phyloP scores from a whole-genome alignment of 92 coral and sea anemone genomes.

The Palythoa caribaeorum region DNA sequence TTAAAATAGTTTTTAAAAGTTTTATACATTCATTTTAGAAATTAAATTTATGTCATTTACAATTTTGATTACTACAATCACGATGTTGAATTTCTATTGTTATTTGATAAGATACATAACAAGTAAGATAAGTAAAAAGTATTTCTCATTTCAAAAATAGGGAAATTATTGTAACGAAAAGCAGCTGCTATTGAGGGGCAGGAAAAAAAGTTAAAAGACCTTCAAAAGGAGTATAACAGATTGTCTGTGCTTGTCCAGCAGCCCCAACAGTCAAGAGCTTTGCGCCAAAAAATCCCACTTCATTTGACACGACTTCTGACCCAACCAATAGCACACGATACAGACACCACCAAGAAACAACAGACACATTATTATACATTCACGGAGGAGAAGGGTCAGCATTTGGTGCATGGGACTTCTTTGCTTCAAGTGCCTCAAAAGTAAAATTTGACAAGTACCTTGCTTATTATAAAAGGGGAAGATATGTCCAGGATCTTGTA shows the following conservation, averaged over 20 bases:
- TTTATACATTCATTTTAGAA: not conserved
- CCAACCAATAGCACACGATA: not conserved
- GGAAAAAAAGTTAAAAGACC: not conserved
- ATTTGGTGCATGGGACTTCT: slow-evolving; percentile 74
- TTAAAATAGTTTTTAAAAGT: not conserved
- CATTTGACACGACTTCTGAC: not conserved
- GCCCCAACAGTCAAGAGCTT: not conserved
- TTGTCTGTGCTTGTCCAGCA: not conserved
- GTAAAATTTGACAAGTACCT: slow-evolving; percentile 44
- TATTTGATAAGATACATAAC: not conserved
- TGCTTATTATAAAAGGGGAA: slow-evolving; percentile 18
- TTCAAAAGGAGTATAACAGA: not conserved
- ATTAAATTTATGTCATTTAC: too few species aligned
- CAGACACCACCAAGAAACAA: not conserved
- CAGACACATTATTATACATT: slow-evolving; percentile 8
- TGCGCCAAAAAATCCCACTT: not conserved
- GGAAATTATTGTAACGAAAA: not conserved
- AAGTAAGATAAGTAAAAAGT: not conserved
- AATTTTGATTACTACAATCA: too few species aligned
- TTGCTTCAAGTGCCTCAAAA: slow-evolving; percentile 58
- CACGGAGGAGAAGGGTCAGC: slow-evolving; percentile 71
- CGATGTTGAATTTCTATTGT: not conserved
- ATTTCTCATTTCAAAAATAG: not conserved
- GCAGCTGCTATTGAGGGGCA: not conserved
- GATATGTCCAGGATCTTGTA: slow-evolving; percentile 74